These are phyloP conservation scores for Pollachius pollachius DNA, from an alignment of 2,113 vertebrate genomes.

Conservation along the genomic window DNA sequence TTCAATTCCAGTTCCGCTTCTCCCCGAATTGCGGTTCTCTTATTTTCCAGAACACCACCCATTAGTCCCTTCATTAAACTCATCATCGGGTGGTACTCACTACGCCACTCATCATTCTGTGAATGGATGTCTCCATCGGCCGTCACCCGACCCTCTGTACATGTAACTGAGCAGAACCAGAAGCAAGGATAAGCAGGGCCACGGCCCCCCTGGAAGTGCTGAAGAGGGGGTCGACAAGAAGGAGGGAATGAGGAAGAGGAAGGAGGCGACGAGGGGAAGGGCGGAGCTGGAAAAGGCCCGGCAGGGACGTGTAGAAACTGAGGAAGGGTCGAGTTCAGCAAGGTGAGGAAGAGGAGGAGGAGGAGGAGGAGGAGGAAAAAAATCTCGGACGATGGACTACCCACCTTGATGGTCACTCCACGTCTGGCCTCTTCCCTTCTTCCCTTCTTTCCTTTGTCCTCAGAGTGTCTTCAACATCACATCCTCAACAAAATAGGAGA, in stretches of 20 bases:
- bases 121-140: no score
- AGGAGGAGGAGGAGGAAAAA: conserved; percentile 31
- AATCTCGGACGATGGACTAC: no score
- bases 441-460: conserved; percentile 2
- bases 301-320: conserved; percentile 77
- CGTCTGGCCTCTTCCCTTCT: no score
- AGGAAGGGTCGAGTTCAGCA: conserved; percentile 85
- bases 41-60: no score
- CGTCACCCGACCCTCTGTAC: conserved; percentile 38
- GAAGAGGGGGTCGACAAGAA: conserved; percentile 24
- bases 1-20: no score
- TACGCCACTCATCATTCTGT: no score
- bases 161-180: conserved; percentile 71
- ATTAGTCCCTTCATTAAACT: no score
- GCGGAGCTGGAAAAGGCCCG: conserved; percentile 69
- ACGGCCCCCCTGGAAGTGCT: conserved; percentile 75
- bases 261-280: conserved; percentile 22
- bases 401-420: no score
- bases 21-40: no score
- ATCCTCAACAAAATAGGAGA: conserved; percentile 65
- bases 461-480: conserved; percentile 85
- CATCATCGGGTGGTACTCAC: no score
- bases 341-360: conserved; percentile 54
- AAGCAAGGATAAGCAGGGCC: conserved; percentile 72
- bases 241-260: conserved; percentile 30